Evolutionary conservation across 1,140 invertebrate genomes (phyloP).

Genomic region (Plutomurus gul): DNA sequence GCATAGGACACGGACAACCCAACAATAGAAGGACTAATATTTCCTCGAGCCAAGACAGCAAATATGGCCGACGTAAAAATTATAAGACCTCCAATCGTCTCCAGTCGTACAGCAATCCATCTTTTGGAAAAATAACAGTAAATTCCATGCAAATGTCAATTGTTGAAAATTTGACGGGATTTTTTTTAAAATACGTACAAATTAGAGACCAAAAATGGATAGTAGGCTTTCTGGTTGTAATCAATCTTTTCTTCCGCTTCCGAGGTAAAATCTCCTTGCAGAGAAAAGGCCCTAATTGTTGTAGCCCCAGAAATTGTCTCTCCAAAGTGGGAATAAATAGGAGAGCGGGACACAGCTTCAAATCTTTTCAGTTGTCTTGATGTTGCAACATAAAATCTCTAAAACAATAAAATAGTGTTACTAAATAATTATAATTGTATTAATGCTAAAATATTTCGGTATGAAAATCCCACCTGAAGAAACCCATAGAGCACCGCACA

Average conservation of each 20-base stretch:
- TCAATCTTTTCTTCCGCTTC: conserved; percentile 84
- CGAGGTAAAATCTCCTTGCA: conserved; percentile 74
- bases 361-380: conserved; percentile 92
- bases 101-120: conserved; percentile 67
- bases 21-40: conserved; percentile 59
- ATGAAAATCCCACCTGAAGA: too few species aligned
- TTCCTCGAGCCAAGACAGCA: conserved; percentile 59
- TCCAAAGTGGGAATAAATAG: conserved; percentile 97
- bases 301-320: conserved; percentile 74
- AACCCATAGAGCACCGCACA: conserved; percentile 86
- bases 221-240: conserved; percentile 85
- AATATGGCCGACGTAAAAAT: background rate
- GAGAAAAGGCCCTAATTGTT: conserved; percentile 77
- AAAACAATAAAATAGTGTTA: too few species aligned
- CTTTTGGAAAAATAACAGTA: conserved; percentile 53
- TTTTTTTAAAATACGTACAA: conserved; percentile 46
- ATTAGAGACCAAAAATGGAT: conserved; percentile 83
- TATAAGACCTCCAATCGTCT: conserved; percentile 79
- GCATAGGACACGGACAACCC: conserved; percentile 62
- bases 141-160: too few species aligned
- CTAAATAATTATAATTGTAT: background rate
- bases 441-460: background rate
- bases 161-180: too few species aligned
- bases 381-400: conserved; percentile 88
- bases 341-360: conserved; percentile 94